Conservation (phyloP, 2,797 vertebrate genomes). For the Pipistrellus nathusii region DNA sequence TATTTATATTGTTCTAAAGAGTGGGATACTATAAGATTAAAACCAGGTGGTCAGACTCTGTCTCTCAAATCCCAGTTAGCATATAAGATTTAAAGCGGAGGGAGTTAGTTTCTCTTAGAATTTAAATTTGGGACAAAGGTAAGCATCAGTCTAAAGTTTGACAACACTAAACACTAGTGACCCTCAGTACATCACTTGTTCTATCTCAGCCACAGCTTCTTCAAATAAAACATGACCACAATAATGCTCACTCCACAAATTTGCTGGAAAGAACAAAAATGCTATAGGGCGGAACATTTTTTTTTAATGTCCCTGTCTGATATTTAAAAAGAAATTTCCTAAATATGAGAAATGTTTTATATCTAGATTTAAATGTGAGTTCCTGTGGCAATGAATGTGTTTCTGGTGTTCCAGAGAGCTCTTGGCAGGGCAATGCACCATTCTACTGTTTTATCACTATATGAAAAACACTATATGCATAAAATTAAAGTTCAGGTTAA, state of each 20-base stretch:
- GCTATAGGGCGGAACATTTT: not conserved
- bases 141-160: not conserved
- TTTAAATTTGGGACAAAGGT: not conserved
- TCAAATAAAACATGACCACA: not conserved
- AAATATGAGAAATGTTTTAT: constrained; percentile 39
- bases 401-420: constrained; percentile 74
- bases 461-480: constrained; percentile 86
- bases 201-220: not conserved
- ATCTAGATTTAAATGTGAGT: constrained; percentile 56
- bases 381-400: constrained; percentile 55
- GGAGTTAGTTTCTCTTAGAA: not conserved
- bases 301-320: not conserved
- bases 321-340: constrained; percentile 55
- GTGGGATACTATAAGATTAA: not conserved
- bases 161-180: not conserved
- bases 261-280: not conserved
- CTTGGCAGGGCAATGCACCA: constrained; percentile 57
- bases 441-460: constrained; percentile 79
- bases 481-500: constrained; percentile 89
- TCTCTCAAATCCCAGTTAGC: not conserved
- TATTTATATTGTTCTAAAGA: not conserved
- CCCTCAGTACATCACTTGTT: rapidly evolving
- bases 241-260: not conserved
- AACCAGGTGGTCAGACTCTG: not conserved
- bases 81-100: not conserved